Percentiles rank a stretch among this genome's conserved stretches.
Conservation (phyloP, 2,797 vertebrate species). For the Thaleichthys pacificus region DNA sequence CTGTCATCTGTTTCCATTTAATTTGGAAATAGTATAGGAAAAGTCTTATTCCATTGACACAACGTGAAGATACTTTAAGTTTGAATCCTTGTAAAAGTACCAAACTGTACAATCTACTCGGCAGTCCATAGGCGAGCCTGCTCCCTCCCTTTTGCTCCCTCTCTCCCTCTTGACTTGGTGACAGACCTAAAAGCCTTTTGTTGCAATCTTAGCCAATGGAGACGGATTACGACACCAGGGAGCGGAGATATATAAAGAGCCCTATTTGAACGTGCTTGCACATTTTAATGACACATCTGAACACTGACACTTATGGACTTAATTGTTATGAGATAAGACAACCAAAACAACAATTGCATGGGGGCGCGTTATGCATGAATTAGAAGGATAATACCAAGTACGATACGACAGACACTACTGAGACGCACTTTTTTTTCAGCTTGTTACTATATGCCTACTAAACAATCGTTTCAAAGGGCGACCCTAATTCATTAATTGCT, state of each 20-base stretch:
- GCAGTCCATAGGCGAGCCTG: conserved; percentile 7
- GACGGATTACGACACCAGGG: conserved; percentile 93
- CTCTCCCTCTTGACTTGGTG: conserved; percentile 85
- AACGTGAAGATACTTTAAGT: neutral
- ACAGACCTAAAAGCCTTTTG: conserved; percentile 97
- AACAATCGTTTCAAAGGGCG: conserved; percentile 47
- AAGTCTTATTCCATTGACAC: neutral
- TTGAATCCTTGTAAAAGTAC: conserved; percentile 10
- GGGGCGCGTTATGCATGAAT: conserved; percentile 61
- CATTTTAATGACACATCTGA: conserved; percentile 84
- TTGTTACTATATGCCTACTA: conserved; percentile 49
- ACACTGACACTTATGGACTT: conserved; percentile 76
- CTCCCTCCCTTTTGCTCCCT: conserved; percentile 59
- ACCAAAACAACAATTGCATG: conserved; percentile 68
- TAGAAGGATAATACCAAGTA: conserved; percentile 56
- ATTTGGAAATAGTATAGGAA: neutral
- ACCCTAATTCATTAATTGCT: conserved; percentile 69
- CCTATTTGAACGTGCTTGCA: conserved; percentile 82
- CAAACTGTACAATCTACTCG: conserved; percentile 15
- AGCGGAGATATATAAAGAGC: conserved; percentile 95
- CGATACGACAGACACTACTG: conserved; percentile 54
- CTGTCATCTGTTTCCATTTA: neutral
- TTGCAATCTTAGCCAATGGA: conserved; percentile 96
- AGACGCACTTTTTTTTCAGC: conserved; percentile 58
- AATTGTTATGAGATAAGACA: conserved; percentile 65